Conservation (phyloP, 2,113 vertebrate genomes). For the Gymnogyps californianus region DNA sequence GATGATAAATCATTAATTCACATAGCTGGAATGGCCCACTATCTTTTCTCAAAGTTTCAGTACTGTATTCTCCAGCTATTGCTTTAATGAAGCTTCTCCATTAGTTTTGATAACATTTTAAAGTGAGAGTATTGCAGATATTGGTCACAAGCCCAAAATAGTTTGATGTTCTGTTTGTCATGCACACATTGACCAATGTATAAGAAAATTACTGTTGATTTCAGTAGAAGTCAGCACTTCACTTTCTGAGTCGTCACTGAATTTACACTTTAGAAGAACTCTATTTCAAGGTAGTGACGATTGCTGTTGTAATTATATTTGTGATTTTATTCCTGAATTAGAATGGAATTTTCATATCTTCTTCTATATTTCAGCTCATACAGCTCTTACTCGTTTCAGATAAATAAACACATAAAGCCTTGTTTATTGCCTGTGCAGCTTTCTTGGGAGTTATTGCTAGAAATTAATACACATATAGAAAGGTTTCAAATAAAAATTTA, state of each 20-base stretch:
- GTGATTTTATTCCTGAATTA: not conserved
- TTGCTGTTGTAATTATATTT: not conserved
- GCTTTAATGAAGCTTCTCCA: not conserved
- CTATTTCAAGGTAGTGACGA: not conserved
- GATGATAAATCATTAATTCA: not conserved
- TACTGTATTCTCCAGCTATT: not conserved
- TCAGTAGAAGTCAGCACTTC: not conserved
- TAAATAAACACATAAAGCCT: not conserved
- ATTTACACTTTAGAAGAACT: not conserved
- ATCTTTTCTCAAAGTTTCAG: not conserved
- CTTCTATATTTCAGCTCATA: not conserved
- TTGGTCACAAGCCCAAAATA: not conserved
- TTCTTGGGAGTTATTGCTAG: not conserved
- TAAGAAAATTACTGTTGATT: not conserved
- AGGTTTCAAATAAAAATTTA: not conserved
- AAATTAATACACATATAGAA: not conserved
- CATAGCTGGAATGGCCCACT: not conserved
- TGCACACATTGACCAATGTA: not conserved
- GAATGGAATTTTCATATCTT: not conserved
- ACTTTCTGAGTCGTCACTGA: not conserved
- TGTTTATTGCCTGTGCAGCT: not conserved
- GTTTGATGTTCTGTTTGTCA: not conserved
- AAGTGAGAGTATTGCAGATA: not conserved
- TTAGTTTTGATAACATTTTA: not conserved
- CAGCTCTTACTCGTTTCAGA: not conserved